Evolutionary conservation across 2,888 invertebrate species (phyloP), one percentile per base, ranked within the genome.

Genomic region (Diplazon laetatorius): DNA sequence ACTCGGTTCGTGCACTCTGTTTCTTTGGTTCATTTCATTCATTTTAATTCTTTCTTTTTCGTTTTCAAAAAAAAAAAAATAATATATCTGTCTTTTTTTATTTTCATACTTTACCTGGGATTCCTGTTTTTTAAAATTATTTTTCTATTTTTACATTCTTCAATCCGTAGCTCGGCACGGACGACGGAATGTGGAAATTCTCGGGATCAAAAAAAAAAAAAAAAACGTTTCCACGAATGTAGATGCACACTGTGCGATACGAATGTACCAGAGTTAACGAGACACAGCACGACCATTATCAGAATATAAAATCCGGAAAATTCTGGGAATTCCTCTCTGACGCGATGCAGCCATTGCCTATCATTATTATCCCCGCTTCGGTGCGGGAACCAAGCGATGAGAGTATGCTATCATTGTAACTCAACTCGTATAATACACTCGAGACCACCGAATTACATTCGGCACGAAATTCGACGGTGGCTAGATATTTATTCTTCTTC

Each of bases 271-370:
- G 20, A 37, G 39, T 68, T 35, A 30, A 30, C 42, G 59, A 68
- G 39, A 68, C 71, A 48, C 44, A 63, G 75, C 75, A 66, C 59
- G 62, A 52, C 74, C 70, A 80, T 82, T 81, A 77, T 72, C 48
- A 60, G 52, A 22, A 39, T 46, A 69, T 68, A 70, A 69, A 59
- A 73, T 55, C 69, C 73, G 14, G n/a, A 69, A 65, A 75, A 71
- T 74, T 76, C 72, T 20, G 42, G 55, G 37, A 74, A 80, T 79
- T 69, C 71, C 80, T 37, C 80, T 37, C 48, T 70, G 55, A 59
- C 46, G 50, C 70, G 44, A 39, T 30, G 76, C 71, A 75, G 71
- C 75, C n/a, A n/a, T n/a, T 66, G 75, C 48, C 55, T 66, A 66
- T 57, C 66, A 39, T 30, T 37, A 46, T 39, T 62, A n/a, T n/a